Percentiles rank a stretch among this genome's conserved stretches.
Evolutionary conservation across 2,113 vertebrate genomes (phyloP).

Genomic region (Peucedramus taeniatus): DNA sequence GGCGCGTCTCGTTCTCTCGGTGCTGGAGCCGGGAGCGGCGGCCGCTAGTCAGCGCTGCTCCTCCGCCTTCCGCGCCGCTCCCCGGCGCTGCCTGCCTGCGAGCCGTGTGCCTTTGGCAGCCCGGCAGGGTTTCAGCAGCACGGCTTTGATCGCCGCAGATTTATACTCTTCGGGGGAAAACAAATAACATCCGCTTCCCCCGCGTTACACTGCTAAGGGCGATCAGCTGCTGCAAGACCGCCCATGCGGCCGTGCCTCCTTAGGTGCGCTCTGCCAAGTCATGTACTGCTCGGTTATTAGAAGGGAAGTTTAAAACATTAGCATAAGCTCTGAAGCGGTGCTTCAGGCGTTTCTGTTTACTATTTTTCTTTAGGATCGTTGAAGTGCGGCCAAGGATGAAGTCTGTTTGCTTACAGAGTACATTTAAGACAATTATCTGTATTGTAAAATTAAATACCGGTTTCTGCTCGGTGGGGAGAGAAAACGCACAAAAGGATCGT

Average conservation of each 20-base stretch:
- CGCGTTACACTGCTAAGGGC: neutral
- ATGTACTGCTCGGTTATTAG: neutral
- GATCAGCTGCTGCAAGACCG: neutral
- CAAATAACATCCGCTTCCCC: neutral
- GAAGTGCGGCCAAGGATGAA: neutral
- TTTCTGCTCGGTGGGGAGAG: neutral
- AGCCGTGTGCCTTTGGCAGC: neutral
- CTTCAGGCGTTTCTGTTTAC: neutral
- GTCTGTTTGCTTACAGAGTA: neutral
- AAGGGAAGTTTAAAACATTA: neutral
- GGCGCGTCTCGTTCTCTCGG: neutral
- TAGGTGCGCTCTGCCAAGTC: neutral
- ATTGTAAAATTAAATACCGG: neutral
- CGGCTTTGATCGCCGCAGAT: neutral
- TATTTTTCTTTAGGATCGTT: neutral
- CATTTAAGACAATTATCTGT: neutral
- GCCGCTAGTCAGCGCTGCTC: conserved; percentile 55
- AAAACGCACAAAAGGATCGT: neutral
- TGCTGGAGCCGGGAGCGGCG: neutral
- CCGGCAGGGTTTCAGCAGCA: neutral
- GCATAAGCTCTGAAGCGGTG: neutral
- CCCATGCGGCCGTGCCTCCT: neutral
- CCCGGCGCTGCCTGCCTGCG: neutral
- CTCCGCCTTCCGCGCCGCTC: neutral
- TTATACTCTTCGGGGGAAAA: neutral